Evolutionary conservation across 2,888 invertebrate genomes (phyloP), one percentile per base, ranked within the genome.

Genomic region (Carabus problematicus): DNA sequence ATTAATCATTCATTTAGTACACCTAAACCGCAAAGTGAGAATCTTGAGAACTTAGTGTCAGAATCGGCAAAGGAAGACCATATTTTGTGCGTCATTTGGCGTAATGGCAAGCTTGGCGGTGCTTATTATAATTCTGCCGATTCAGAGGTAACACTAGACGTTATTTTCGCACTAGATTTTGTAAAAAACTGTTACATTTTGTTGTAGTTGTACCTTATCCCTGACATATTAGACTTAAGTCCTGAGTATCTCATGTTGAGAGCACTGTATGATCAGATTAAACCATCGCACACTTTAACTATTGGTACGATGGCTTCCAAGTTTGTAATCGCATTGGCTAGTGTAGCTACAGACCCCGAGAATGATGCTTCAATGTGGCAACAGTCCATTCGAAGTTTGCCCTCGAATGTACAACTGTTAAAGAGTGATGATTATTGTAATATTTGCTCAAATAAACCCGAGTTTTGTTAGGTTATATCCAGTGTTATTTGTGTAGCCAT

Each of bases 41-140:
- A 29, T 29, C 29, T 29, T 29, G 29, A 29, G 6, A 29, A 29
- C 29, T 29, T 29, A 29, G 29, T 6, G 2, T 3, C 29, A 29
- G 29, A 29, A 29, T 29, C 29, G 3, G 29, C 6, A 29, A 29
- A 67, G 52, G 29, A 52, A 29, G 72, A 89, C 86, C 83, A 85
- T 52, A 83, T 91, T 71, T 77, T 93, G 75, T 86, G 89, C 70
- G 82, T 89, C 1, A 85, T 89, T 74, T 91, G 88, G 84, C 85
- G 86, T 71, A 83, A 84, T 59, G 88, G 89, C 11, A 87, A 86
- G 76, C 79, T 93, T 62, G 92, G 92, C n/a, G 90, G 90, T 14
- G 90, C 92, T 0, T 89, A 87, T 79, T 93, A 89, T 81, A 88
- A 88, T 73, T 79, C 88, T 42, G 84, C 85, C 63, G 88, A 88